Base-by-base conservation (phyloP, 1,140 invertebrate genomes). In the Sitophilus oryzae region DNA sequence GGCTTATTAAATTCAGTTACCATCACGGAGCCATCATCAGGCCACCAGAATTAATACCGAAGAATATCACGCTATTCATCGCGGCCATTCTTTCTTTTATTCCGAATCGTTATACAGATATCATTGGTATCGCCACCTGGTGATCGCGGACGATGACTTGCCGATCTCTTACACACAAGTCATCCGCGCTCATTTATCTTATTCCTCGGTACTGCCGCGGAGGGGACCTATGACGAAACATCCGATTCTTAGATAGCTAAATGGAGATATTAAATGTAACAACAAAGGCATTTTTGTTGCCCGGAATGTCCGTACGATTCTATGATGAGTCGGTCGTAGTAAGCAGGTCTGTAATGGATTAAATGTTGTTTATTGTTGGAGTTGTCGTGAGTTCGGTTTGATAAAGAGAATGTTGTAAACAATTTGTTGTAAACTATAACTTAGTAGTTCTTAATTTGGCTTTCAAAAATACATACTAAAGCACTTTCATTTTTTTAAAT, bases 51-150 rank as follows among this genome's bases (percentile, higher is more conserved):
- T 43, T 23, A 45, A 30, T 23, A 47, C 47, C 52, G 23, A 34
- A 54, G 47, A 40, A 54, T 46, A 9, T 19, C 16, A 43, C 16
- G 43, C 21, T 53, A 45, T 53, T 53, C 51, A 37, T 45, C 34
- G 19, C 23, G 20, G 36, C 25, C 49, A 56, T 56, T 49, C 53
- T 56, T 49, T 25, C 46, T 42, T 49, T n/a, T 56, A 56, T 46
- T 42, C 35, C 53, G 41, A 56, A 56, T 56, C 45, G 49, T 56
- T 56, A 56, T 56, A 56, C 45, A 56, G 53, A 56, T 56, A 56
- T 56, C 53, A 56, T 56, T 56, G 53, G 45, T 56, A 56, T 56
- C 53, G 53, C 53, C 53, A 56, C 53, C 53, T 56, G 53, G 53
- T 48, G 53, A 56, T 56, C 53, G 46, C 38, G 23, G 21, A 18